A percentile compares a stretch with the other conserved stretches of the same genome.
Conservation (phyloP, 1,140 invertebrate genomes). For the Pogonus chalceus region DNA sequence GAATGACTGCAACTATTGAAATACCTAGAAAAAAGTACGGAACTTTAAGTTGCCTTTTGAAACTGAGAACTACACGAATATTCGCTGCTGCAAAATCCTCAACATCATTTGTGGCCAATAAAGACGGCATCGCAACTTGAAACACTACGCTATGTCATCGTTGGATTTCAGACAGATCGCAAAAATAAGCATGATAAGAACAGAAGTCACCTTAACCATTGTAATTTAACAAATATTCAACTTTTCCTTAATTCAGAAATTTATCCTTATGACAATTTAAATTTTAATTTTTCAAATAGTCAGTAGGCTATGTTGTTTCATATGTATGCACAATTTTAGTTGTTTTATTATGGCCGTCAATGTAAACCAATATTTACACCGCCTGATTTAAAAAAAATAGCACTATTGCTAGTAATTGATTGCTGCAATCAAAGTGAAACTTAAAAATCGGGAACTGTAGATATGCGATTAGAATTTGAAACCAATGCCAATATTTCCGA, state of each 20-base stretch:
- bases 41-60: background rate
- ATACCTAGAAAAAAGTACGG: conserved; percentile 15
- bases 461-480: conserved; percentile 28
- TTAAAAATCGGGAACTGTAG: conserved; percentile 24
- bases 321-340: conserved; percentile 25
- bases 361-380: conserved; percentile 12
- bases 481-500: conserved; percentile 16
- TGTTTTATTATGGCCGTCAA: conserved; percentile 20
- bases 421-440: conserved; percentile 27
- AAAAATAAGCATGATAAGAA: conserved; percentile 11
- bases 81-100: conserved; percentile 9
- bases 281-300: conserved; percentile 23
- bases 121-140: conserved; percentile 12
- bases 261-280: conserved; percentile 28
- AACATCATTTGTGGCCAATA: conserved; percentile 12
- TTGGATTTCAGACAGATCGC: conserved; percentile 15
- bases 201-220: conserved; percentile 16
- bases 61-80: conserved; percentile 15
- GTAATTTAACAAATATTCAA: conserved; percentile 17
- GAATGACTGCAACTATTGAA: conserved; percentile 20
- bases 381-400: conserved; percentile 16
- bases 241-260: conserved; percentile 28
- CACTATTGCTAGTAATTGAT: conserved; percentile 26
- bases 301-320: conserved; percentile 24
- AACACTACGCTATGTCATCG: conserved; percentile 15